A percentile compares a stretch with the other conserved stretches of the same genome.
Conservation (phyloP, 2,888 invertebrate species). For the Drosophila helvetica region DNA sequence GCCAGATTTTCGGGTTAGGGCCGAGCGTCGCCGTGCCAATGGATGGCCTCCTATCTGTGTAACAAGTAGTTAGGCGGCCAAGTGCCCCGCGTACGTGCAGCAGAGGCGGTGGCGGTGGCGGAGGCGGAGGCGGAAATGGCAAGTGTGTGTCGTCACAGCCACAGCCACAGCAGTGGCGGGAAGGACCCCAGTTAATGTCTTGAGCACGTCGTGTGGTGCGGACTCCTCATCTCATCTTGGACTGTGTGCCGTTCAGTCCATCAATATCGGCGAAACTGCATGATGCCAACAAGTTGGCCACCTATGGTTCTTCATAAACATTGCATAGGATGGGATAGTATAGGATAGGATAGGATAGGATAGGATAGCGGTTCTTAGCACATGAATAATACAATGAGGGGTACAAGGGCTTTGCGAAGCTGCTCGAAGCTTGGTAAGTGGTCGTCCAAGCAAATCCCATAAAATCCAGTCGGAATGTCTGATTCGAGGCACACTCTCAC, state of each 20-base stretch:
- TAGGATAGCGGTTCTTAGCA: conserved; percentile 10
- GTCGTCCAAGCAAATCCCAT: no score
- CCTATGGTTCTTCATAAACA: conserved; percentile 35
- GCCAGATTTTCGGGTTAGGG: conserved; percentile 4
- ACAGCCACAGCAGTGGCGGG: conserved; percentile 1
- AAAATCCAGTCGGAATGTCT: no score
- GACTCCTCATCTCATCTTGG: conserved; percentile 1
- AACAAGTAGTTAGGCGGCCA: conserved; percentile 59
- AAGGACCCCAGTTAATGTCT: conserved; percentile 33
- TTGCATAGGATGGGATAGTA: conserved; percentile 1
- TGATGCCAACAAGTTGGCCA: conserved; percentile 33
- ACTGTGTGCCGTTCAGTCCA: conserved; percentile 10
- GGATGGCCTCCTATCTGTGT: conserved; percentile 40
- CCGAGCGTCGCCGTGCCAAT: conserved; percentile 32
- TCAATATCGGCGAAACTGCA: conserved; percentile 10
- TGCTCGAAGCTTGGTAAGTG: no score
- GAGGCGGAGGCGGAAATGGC: conserved; percentile 63
- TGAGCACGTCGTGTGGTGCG: conserved; percentile 28
- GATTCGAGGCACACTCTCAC: no score
- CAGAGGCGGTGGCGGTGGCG: conserved; percentile 64
- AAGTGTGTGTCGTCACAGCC: conserved; percentile 43
- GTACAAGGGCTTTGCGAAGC: no score
- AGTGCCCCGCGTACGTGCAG: conserved; percentile 59
- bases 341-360: conserved; percentile 5
- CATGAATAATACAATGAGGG: conserved; percentile 2